Evolutionary conservation across 2,113 vertebrate species (phyloP), one percentile per base, ranked within the genome.

Genomic region (Notothenia coriiceps): DNA sequence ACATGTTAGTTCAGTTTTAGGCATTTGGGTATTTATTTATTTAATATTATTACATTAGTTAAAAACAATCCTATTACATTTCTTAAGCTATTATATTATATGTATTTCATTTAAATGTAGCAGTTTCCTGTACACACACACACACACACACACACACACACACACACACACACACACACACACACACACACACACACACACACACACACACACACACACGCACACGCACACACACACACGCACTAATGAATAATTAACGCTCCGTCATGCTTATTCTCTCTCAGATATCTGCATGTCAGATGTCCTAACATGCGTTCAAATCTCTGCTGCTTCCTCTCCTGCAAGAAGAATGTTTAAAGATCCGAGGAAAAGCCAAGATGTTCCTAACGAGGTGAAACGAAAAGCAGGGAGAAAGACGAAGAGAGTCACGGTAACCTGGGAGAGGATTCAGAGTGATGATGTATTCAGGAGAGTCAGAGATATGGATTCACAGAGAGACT

Each of bases 391-490:
- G 82, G 65, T 73, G 66, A 79, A 87, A 85, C 79, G 25, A 83
- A 71, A 83, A 55, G 22, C 57, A 50, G 79, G 75, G 70, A 82
- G 78, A 86, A 87, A 79, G 51, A 73, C 65, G 35, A 43, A 33
- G 51, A 64, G 72, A 80, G 56, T 65, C 77, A 63, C 73, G 65
- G 84, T 84, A 80, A 84, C 83, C 86, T 82, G 77, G 86, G 77
- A 71, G 82, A 88, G 82, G 78, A 84, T 79, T 68, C 78, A 74
- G 60, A n/a, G 17, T 25, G 50, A 56, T 22, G 29, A 56, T 65
- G 20, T 51, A 56, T 12, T 25, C 29, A 29, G 29, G 35, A 65
- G 61, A 80, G 63, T 66, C 22, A 10, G 62, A 73, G 79, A 47
- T 14, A 40, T 40, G 35, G 35, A 40, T 40, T 40, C 35, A 40